phyloP scores from a whole-genome alignment of 2,888 invertebrate genomes.

The Amiota minor region DNA sequence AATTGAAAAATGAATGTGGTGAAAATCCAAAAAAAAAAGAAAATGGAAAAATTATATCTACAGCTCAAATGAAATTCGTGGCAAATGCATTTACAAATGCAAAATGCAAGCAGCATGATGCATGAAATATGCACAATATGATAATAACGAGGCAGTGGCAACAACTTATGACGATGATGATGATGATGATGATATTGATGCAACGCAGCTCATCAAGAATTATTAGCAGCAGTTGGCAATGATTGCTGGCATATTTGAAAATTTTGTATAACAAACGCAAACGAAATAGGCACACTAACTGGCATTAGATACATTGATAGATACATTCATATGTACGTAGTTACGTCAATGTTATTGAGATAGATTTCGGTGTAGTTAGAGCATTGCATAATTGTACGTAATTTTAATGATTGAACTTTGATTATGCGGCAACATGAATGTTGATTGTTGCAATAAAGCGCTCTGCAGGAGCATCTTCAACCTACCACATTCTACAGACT shows the following conservation, averaged over 20 bases:
- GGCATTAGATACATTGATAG: not conserved
- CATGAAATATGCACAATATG: constrained; percentile 22
- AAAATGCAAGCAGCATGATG: not conserved
- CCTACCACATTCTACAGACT: too few species aligned
- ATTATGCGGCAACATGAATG: constrained; percentile 21
- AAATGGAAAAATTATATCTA: not conserved
- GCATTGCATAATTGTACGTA: constrained; percentile 17
- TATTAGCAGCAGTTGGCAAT: constrained; percentile 9
- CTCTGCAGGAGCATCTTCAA: too few species aligned
- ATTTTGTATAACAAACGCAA: not conserved
- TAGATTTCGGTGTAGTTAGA: not conserved
- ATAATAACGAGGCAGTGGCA: not conserved
- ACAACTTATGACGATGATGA: not conserved
- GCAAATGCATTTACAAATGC: constrained; percentile 7
- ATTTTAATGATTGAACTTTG: constrained; percentile 17
- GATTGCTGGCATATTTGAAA: constrained; percentile 1
- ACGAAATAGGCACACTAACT: too few species aligned
- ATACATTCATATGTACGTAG: not conserved
- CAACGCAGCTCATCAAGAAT: constrained; percentile 19
- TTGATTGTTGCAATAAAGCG: not conserved
- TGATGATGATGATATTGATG: constrained; percentile 1
- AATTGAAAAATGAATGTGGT: too few species aligned
- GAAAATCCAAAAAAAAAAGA: not conserved
- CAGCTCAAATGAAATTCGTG: constrained; percentile 24
- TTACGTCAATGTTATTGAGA: too few species aligned